Percentiles rank a stretch among this genome's conserved stretches.
Evolutionary conservation across 1,140 invertebrate species (phyloP).

Genomic region (Lamellibrachia luymesi): DNA sequence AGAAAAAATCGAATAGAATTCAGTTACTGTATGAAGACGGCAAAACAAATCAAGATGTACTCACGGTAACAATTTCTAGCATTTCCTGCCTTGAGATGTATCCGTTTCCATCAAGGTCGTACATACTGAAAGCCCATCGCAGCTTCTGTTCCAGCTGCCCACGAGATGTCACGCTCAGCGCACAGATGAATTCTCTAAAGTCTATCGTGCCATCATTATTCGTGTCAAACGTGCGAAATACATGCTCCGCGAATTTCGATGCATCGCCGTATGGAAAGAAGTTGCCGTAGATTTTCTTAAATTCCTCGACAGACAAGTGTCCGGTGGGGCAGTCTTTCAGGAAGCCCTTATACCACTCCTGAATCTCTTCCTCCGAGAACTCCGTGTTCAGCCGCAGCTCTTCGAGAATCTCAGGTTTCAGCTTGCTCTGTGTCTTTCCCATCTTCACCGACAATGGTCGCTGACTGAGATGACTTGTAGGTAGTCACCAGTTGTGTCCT

Average conservation of each 20-base stretch:
- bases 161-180: conserved; percentile 89
- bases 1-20: not conserved
- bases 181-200: conserved; percentile 96
- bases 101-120: conserved; percentile 97
- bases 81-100: conserved; percentile 97
- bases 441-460: conserved; percentile 59
- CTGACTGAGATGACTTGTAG: not conserved
- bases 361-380: conserved; percentile 98
- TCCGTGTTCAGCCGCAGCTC: conserved; percentile 94
- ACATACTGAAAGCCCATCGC: conserved; percentile 87
- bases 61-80: conserved; percentile 91
- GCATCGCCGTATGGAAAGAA: conserved; percentile 99
- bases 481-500: not conserved
- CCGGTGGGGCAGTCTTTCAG: conserved; percentile 96
- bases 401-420: conserved; percentile 94
- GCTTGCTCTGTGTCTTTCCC: conserved; percentile 98
- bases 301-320: conserved; percentile 75
- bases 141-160: conserved; percentile 96
- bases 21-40: not conserved
- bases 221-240: conserved; percentile 96
- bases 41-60: not conserved
- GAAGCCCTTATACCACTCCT: conserved; percentile 99
- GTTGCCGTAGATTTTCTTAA: conserved; percentile 98
- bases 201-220: conserved; percentile 97
- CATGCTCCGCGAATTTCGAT: conserved; percentile 98